Evolutionary conservation across 2,797 vertebrate genomes (phyloP).

Genomic region (Microtus californicus): DNA sequence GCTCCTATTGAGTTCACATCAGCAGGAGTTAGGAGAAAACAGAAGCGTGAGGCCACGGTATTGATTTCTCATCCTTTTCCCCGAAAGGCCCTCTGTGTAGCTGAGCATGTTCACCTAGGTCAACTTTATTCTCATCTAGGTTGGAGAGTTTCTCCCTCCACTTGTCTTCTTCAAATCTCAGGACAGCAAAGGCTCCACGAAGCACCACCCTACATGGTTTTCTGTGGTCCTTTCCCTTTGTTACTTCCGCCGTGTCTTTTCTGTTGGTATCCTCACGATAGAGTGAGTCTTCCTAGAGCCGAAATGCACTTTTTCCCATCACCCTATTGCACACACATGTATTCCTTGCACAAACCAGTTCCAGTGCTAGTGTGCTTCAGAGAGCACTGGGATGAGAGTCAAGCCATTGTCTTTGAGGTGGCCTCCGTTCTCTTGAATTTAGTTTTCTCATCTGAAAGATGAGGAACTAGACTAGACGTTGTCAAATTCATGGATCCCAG

Average conservation of each 20-base stretch:
- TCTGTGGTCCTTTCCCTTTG: accelerated
- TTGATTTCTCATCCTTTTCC: not conserved
- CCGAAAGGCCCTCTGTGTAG: not conserved
- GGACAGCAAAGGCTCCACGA: not conserved
- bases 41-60: not conserved
- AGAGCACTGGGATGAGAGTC: not conserved
- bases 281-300: not conserved
- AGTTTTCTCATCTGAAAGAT: conserved; percentile 53
- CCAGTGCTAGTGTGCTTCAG: not conserved
- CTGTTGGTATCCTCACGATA: not conserved
- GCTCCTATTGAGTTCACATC: not conserved
- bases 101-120: not conserved
- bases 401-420: not conserved
- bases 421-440: not conserved
- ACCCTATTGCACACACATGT: not conserved
- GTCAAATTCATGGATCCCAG: not conserved
- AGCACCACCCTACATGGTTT: too few species aligned
- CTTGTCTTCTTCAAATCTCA: not conserved
- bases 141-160: not conserved
- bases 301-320: not conserved
- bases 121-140: not conserved
- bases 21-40: not conserved
- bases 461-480: not conserved
- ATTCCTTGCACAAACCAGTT: not conserved
- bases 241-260: not conserved